Conservation (phyloP, 2,888 invertebrate genomes). For the Corbicula japonica region DNA sequence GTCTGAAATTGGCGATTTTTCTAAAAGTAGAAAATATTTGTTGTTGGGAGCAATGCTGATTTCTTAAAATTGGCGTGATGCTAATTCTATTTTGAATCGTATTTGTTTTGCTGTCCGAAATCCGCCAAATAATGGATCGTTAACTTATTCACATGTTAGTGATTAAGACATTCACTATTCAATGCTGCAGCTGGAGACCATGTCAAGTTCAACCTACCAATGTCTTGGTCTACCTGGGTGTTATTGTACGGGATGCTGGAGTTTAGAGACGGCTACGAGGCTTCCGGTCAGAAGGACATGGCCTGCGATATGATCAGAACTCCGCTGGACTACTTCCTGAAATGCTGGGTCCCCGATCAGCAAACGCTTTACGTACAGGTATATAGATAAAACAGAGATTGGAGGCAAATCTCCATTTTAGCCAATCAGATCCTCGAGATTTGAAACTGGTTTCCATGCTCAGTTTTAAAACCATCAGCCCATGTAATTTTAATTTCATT, state of each 20-base stretch:
- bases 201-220: conserved; percentile 79
- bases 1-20: too few relatives aligned
- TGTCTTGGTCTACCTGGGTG: conserved; percentile 74
- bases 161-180: not conserved
- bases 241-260: conserved; percentile 75
- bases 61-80: not conserved
- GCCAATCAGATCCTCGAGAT: too few relatives aligned
- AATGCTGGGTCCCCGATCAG: conserved; percentile 80
- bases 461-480: too few relatives aligned
- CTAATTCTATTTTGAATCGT: not conserved
- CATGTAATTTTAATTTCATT: too few relatives aligned
- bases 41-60: not conserved
- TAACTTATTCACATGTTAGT: too few relatives aligned
- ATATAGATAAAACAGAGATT: too few relatives aligned
- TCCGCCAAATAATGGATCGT: too few relatives aligned
- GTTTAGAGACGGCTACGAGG: conserved; percentile 70
- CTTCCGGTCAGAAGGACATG: conserved; percentile 71
- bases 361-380: conserved; percentile 63
- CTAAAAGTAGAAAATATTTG: not conserved
- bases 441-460: too few relatives aligned
- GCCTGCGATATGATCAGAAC: conserved; percentile 87
- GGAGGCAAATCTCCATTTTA: too few relatives aligned
- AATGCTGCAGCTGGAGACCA: conserved; percentile 78
- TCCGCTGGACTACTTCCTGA: conserved; percentile 89
- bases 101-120: not conserved